Evolutionary conservation across 2,113 vertebrate genomes (phyloP), one percentile per base, ranked within the genome.

Genomic region (Grus americana): DNA sequence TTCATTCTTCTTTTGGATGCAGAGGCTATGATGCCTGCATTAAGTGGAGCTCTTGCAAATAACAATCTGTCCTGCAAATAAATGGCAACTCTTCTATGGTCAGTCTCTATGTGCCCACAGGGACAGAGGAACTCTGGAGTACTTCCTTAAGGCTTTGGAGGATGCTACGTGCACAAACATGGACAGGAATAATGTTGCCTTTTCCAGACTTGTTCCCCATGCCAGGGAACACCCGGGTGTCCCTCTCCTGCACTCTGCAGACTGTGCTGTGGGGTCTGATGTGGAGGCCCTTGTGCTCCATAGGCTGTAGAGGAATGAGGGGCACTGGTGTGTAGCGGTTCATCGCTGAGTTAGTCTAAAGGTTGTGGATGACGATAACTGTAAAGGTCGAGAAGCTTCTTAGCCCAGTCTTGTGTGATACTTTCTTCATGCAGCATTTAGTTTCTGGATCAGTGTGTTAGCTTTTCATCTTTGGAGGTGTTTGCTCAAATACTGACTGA

Each of bases 21-120:
- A 68, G 66, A 58, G 49, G 71, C 79, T 93, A n/a, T 61, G 86
- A 90, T 89, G 57, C 66, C 82, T 84, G 79, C 90, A 54, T 96
- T 90, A 92, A 91, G 80, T n/a, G 40, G 36, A 94, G 32, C 79
- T 97, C 14, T 79, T 95, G 94, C 90, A 95, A 95, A 91, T 92
- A 96, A 52, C 68, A 93, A 13, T 74, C 78, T 91, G 95, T 87
- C 91, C 80, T 84, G 89, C 44, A 95, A 90, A 94, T 95, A 96
- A 95, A 70, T 94, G 86, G 54, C 83, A 90, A 6, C 49, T 85
- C 52, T 94, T 67, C 61, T 59, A 0, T 19, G 86, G 95, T 86
- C 42, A 63, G 26, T 80, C 34, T 54, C 27, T 81, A 34, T 1
- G 15, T 90, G 82, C 79, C 85, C 46, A n/a, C 22, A 40, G 57